Evolutionary conservation across 2,797 vertebrate genomes (phyloP).

Genomic region (Cetoscarus ocellatus): DNA sequence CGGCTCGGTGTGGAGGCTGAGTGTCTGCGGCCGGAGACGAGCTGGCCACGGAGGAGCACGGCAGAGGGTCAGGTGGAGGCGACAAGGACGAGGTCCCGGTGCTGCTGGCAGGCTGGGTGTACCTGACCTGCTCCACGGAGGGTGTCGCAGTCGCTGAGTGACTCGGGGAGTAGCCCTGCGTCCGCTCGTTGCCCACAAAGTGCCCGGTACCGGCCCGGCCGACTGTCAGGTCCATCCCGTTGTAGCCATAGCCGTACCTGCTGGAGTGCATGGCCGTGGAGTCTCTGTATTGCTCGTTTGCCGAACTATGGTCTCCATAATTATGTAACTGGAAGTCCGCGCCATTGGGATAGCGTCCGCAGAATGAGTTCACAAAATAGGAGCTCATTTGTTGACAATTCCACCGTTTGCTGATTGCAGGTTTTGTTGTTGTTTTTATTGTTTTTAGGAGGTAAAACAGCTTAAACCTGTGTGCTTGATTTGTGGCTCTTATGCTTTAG

Average conservation of each 20-base stretch:
- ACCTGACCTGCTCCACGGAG: slow-evolving; percentile 92
- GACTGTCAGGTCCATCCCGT: slow-evolving; percentile 99
- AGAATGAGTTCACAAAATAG: slow-evolving; percentile 99
- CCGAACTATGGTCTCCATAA: slow-evolving; percentile 98
- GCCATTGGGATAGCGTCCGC: slow-evolving; percentile 99
- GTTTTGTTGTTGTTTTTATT: slow-evolving; percentile 74
- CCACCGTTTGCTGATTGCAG: slow-evolving; percentile 64
- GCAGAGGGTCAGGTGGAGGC: slow-evolving; percentile 92
- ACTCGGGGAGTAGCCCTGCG: slow-evolving; percentile 92
- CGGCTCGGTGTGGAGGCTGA: slow-evolving; percentile 86
- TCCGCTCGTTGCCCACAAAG: slow-evolving; percentile 91
- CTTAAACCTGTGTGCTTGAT: slow-evolving; percentile 95
- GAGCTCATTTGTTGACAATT: slow-evolving; percentile 99
- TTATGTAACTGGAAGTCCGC: slow-evolving; percentile 99
- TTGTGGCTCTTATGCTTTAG: slow-evolving; percentile 99
- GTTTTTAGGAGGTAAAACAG: slow-evolving; percentile 78
- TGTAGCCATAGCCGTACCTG: slow-evolving; percentile 99
- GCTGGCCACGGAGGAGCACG: slow-evolving; percentile 91
- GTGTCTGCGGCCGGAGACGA: slow-evolving; percentile 71
- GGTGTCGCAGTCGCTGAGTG: slow-evolving; percentile 84
- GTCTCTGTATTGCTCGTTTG: slow-evolving; percentile 97
- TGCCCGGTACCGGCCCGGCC: slow-evolving; percentile 92
- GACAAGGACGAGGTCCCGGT: slow-evolving; percentile 86
- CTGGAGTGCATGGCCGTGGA: slow-evolving; percentile 96
- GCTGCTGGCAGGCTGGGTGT: slow-evolving; percentile 89